Percentiles rank a stretch among this genome's conserved stretches.
Conservation (phyloP, 2,113 vertebrate genomes). For the Petaurus breviceps region DNA sequence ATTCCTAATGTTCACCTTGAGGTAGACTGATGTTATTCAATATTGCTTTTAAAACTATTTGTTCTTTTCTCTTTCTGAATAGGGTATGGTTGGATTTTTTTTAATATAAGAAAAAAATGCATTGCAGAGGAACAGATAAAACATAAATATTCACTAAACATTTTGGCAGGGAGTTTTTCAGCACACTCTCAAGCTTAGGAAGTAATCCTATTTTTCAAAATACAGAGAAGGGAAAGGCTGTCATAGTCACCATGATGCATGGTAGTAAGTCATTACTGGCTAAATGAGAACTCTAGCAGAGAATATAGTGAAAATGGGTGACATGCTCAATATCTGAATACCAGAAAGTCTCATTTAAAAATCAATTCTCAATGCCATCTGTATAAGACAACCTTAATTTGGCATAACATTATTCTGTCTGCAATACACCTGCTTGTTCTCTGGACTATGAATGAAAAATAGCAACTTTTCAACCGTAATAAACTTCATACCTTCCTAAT, state of each 20-base stretch:
- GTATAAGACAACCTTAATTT: slow-evolving; percentile 84
- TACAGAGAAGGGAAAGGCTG: slow-evolving; percentile 65
- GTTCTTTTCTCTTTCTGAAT: background rate
- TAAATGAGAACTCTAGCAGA: slow-evolving; percentile 74
- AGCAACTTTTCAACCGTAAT: slow-evolving; percentile 76
- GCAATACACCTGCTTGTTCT: slow-evolving; percentile 83
- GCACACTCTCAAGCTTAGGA: slow-evolving; percentile 39
- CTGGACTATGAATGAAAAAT: slow-evolving; percentile 79
- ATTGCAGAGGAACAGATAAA: slow-evolving; percentile 13
- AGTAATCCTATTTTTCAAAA: slow-evolving; percentile 72
- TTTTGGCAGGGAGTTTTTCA: slow-evolving; percentile 4
- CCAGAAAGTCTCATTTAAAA: slow-evolving; percentile 83
- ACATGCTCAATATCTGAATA: slow-evolving; percentile 80
- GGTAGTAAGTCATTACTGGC: slow-evolving; percentile 73
- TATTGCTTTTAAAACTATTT: background rate
- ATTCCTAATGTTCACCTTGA: background rate
- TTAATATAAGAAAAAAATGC: slow-evolving; percentile 14
- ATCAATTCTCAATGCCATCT: slow-evolving; percentile 83
- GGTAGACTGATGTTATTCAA: background rate
- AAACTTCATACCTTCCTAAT: slow-evolving; percentile 64
- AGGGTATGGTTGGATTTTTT: background rate
- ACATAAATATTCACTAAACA: background rate
- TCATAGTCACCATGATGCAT: slow-evolving; percentile 64
- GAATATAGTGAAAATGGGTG: slow-evolving; percentile 76
- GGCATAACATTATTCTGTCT: slow-evolving; percentile 84